A percentile compares a stretch with the other conserved stretches of the same genome.
phyloP scores from a whole-genome alignment of 2,797 vertebrate genomes.

The Sebastes melanostomus region DNA sequence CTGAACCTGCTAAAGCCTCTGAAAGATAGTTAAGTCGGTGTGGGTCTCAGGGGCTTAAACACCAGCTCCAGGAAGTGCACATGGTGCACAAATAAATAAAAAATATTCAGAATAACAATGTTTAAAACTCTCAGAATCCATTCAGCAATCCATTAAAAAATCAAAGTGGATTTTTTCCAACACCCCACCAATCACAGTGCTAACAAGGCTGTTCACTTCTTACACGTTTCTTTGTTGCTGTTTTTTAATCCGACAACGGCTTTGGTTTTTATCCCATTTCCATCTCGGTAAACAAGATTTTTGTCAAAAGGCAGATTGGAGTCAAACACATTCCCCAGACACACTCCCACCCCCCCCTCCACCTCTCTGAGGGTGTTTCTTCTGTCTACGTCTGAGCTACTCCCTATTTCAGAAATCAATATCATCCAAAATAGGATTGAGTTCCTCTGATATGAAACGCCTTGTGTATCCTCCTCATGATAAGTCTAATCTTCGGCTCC shows the following conservation, averaged over 20 bases:
- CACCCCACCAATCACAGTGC: neutral
- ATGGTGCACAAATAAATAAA: neutral
- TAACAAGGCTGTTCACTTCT: neutral
- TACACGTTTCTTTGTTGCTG: neutral
- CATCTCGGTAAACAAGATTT: slow-evolving; percentile 2
- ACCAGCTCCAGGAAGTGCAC: neutral
- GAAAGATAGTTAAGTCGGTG: no score
- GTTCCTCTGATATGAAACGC: slow-evolving; percentile 11
- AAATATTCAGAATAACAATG: neutral
- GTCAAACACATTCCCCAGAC: neutral
- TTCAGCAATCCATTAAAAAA: neutral
- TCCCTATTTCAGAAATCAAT: slow-evolving; percentile 39
- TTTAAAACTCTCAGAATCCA: neutral
- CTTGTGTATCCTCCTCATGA: slow-evolving; percentile 21
- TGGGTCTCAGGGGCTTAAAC: neutral
- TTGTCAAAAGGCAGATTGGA: slow-evolving; percentile 3
- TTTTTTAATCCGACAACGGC: neutral
- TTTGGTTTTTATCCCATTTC: slow-evolving; percentile 22
- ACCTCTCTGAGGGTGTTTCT: neutral
- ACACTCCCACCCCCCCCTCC: neutral
- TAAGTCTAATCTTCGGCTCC: slow-evolving; percentile 31
- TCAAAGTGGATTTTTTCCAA: neutral
- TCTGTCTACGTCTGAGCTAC: neutral
- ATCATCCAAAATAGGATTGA: slow-evolving; percentile 29
- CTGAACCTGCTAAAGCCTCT: no score